Evolutionary conservation across 1,140 invertebrate species (phyloP), one percentile per base, ranked within the genome.

Genomic region (Lutraria rhynchaena): DNA sequence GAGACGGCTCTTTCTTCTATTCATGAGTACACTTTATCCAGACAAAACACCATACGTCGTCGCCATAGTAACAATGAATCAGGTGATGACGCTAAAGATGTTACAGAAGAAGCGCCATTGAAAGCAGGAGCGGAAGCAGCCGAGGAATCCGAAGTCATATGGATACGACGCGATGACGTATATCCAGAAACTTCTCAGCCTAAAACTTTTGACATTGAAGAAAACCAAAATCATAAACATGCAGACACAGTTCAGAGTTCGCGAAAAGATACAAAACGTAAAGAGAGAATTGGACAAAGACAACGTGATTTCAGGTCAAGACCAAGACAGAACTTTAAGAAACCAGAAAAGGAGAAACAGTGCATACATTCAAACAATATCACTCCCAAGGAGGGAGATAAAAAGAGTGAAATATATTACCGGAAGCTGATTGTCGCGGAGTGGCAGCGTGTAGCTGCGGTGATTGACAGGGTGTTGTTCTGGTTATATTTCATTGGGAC

Each of bases 361-460:
- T 82, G 81, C 57, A 73, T 78, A 37, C 74, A 71, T 44, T 55
- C 24, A n/a, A 82, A 75, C 19, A 61, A 82, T 35, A 60, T 86
- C 19, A 83, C 75, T 44, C 82, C 49, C 35, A 60, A 61, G 51
- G 55, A 81, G 35, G 67, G 58, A 4, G 67, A 81, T 71, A 46
- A n/a, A 41, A 71, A 81, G 35, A 70, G 65, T 60, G 84, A 80
- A 24, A 55, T 87, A 35, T 76, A 77, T 33, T 81, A 53, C 13
- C 82, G 87, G 51, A 89, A 88, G 74, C 51, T 88, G 22, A 88
- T 91, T 19, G 86, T 92, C 15, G 90, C 89, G 0, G 92, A 92
- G 71, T 92, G 92, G 92, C 90, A 91, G 69, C 83, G 86, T 13
- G 88, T 92, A 37, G 90, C 92, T 0, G 85, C 88, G 17, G 89